Percentiles rank a stretch among this genome's conserved stretches.
Conservation (phyloP, 1,140 invertebrate genomes). For the Octopus sinensis region DNA sequence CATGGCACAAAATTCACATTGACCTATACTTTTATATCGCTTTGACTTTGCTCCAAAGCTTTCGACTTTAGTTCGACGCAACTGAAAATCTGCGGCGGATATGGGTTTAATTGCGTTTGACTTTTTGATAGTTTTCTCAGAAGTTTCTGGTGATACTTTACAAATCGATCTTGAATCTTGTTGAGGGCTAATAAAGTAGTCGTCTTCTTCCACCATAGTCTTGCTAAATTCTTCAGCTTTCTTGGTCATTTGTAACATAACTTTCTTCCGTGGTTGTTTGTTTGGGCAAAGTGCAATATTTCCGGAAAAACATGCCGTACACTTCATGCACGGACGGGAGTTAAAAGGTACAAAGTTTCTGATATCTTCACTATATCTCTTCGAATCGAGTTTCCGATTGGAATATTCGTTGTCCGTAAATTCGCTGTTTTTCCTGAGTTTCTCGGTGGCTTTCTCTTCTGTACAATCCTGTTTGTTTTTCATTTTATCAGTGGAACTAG, state of each 20-base stretch:
- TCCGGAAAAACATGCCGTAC: background rate
- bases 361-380: background rate
- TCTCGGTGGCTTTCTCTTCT: background rate
- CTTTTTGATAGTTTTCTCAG: background rate
- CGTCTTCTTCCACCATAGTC: background rate
- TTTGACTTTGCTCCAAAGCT: background rate
- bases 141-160: background rate
- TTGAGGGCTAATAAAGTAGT: background rate
- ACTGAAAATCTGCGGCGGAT: background rate
- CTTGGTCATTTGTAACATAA: background rate
- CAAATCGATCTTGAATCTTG: background rate
- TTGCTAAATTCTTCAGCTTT: background rate
- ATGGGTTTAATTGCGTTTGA: background rate
- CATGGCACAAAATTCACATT: slow-evolving; percentile 3
- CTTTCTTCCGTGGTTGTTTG: background rate
- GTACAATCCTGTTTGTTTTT: no score
- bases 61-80: background rate
- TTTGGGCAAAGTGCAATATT: background rate
- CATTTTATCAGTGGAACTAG: no score
- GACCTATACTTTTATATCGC: background rate
- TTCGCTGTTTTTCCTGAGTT: background rate
- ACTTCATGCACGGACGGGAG: background rate
- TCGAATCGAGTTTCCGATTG: background rate
- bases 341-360: background rate
- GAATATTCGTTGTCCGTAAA: background rate